Percentiles rank a stretch among this genome's conserved stretches.
phyloP scores from a whole-genome alignment of 1,140 invertebrate species.

The Brachystomella parvula region DNA sequence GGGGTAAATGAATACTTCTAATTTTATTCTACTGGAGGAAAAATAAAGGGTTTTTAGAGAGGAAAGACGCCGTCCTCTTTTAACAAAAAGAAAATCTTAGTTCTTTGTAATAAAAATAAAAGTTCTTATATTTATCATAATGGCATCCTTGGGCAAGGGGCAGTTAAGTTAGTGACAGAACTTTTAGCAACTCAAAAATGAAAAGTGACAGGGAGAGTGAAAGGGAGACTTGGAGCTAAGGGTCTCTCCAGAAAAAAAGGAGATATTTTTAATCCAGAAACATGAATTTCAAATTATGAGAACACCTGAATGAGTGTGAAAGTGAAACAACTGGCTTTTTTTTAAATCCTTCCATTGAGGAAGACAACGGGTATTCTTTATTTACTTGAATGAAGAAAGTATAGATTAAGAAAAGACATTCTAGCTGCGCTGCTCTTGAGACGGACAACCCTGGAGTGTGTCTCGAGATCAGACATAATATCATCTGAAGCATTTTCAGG shows the following conservation, averaged over 20 bases:
- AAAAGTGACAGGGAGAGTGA: slow-evolving; percentile 7
- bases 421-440: too few relatives aligned
- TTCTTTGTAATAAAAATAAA: slow-evolving; percentile 13
- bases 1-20: not conserved
- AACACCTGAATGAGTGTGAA: not conserved
- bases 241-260: slow-evolving; percentile 13
- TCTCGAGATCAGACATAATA: too few relatives aligned
- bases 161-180: not conserved
- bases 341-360: too few relatives aligned
- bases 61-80: not conserved
- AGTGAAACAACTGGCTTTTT: too few relatives aligned
- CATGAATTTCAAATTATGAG: too few relatives aligned
- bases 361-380: too few relatives aligned
- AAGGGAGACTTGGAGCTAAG: slow-evolving; percentile 1
- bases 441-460: too few relatives aligned
- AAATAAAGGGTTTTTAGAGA: not conserved
- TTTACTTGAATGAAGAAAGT: too few relatives aligned
- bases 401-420: too few relatives aligned
- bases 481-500: too few relatives aligned
- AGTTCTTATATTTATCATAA: not conserved
- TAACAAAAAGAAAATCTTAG: not conserved
- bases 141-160: not conserved
- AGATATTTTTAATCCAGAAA: not conserved
- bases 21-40: not conserved
- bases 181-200: slow-evolving; percentile 6